Evolutionary conservation across 2,113 vertebrate species (phyloP), one percentile per base, ranked within the genome.

Genomic region (Oenanthe melanoleuca): DNA sequence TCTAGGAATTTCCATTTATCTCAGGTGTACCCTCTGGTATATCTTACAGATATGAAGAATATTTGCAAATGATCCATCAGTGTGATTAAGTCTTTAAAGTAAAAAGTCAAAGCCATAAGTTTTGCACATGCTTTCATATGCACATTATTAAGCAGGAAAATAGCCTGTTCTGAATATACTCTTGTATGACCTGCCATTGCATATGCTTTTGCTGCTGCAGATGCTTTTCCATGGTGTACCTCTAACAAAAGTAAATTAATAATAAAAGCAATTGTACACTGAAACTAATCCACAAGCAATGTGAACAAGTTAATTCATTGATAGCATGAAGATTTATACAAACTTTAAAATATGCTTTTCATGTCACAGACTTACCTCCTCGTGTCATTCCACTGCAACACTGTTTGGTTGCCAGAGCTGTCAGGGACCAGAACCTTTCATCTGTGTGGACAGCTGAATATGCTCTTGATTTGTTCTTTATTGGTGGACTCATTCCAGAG

Each of bases 361-460:
- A 5, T 92, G 28, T 95, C n/a, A 60, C 93, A 99, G 99, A 89
- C 5, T 65, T 87, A 29, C 49, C 94, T 61, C 73, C 96, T 34
- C 98, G 99, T 77, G 61, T 98, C 87, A 95, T 99, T 92, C 97
- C 97, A 1, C 95, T 99, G 55, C 98, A 98, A 56, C 99, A 98
- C 75, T 81, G 71, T 81, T 92, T 97, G 60, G 98, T 98, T 74
- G 88, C 98, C 13, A 94, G 63, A 71, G 98, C 97, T 33, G 96
- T 99, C 59, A 97, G 98, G 72, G 97, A 96, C 11, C 99, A 99
- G 96, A 98, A 98, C 21, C 98, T 99, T 38, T 99, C 98, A 11
- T 97, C 97, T 33, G 96, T 99, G 13, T 99, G 99, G 99, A 99
- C 99, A 12, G 98, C 98, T 83, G 98, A 98, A 73, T 99, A 99